phyloP scores from a whole-genome alignment of 2,888 invertebrate species.

The Chromoteleia sp. region DNA sequence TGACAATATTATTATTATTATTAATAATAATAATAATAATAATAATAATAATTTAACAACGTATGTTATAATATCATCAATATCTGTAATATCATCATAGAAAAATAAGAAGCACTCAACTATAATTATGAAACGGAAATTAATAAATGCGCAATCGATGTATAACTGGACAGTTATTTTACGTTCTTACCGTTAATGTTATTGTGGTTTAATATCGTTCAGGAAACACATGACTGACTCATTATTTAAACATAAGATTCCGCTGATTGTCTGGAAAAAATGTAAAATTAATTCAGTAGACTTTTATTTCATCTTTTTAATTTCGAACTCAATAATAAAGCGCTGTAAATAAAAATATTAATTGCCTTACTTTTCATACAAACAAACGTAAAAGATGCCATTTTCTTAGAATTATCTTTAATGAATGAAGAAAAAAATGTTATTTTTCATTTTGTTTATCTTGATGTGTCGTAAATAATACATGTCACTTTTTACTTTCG shows the following conservation, averaged over 20 bases:
- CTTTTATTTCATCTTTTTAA: no score
- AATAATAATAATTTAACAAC: no score
- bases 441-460: conserved; percentile 10
- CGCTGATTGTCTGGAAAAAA: background rate
- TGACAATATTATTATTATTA: no score
- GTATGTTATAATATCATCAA: no score
- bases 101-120: background rate
- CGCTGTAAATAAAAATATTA: background rate
- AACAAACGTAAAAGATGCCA: background rate
- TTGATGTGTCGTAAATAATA: conserved; percentile 10
- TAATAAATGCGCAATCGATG: no score
- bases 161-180: no score
- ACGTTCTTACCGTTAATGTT: no score
- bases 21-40: no score
- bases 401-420: background rate
- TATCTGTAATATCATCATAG: background rate
- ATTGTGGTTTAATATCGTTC: no score
- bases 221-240: conserved; percentile 1
- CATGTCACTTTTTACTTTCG: background rate
- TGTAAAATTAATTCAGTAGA: background rate
- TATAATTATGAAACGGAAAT: no score
- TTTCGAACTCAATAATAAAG: no score
- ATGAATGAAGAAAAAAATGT: background rate
- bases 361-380: background rate
- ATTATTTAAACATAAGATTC: background rate